Base-by-base conservation (phyloP, 64 coral and sea anemone genomes). In the Montipora sp. region DNA sequence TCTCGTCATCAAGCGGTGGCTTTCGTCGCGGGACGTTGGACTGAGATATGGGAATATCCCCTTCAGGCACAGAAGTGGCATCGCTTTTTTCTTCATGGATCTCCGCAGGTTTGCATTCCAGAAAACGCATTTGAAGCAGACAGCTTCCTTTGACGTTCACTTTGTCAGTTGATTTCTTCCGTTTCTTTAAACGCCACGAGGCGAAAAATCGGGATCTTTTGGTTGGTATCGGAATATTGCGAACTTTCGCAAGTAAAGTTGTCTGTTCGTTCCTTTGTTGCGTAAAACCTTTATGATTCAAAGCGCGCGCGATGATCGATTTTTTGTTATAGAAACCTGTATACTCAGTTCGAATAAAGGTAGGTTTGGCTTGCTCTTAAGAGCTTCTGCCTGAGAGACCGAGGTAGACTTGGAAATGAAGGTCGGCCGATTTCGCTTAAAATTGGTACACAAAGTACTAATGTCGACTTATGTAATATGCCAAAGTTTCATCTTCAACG, bases 261-360 rank as follows among this genome's bases (percentile, higher is more conserved):
- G 23, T 75, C 73, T 75, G 73, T 10, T 44, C 23, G 23, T 27
- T 83, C 59, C 27, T 83, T 67, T 83, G 59, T 83, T 13, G 14
- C 80, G 59, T 83, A 13, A 66, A 47, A 58, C 10, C 8, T 83
- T 83, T 27, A 47, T 83, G 80, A 83, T 59, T 24, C 65, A 66
- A 13, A 8, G 80, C 80, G 59, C 80, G 80, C 36, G 80, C 80
- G 12, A 7, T 7, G 9, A 55, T 55, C 9, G 6, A 55, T 55
- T 55, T 55, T 55, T 5, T 55, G 6, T 55, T 9, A 55, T 55
- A 5, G 9, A 55, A 55, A 55, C 5, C 51, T 1, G 27, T 27
- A 27, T 27, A 1, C 27, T 27, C 27, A 27, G 27, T 1, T 27
- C 27, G 27, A 27, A 27, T 27, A 27, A 27, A 27, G 27, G 1